Base-by-base conservation (phyloP, 2,888 invertebrate species). In the Erebia aethiops region DNA sequence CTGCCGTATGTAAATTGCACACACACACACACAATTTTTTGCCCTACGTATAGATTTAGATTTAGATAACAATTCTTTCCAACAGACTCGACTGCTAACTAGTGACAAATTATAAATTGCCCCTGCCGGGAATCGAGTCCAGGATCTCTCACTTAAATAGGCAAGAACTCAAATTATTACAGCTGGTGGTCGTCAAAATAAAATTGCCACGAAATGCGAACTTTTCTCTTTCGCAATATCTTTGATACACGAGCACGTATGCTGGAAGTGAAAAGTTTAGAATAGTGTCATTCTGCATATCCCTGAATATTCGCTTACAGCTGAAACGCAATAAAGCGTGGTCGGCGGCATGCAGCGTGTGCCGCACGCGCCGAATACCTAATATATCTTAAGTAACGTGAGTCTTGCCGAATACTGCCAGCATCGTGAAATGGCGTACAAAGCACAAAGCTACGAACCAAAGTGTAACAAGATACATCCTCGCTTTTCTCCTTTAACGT, bases 301-400 rank as follows among this genome's bases (percentile, higher is more conserved):
- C 70, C 72, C 71, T 72, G 67, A 71, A 75, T 76, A 75, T 75
- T 74, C 75, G 73, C 74, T 74, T 73, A 75, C 72, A 66, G 66
- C 73, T 65, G 71, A 64, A 70, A 73, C 66, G 76, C 75, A 76
- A 76, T 76, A 75, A 75, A 73, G 72, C 73, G 73, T 72, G 70
- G 70, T 71, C 46, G 60, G 61, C 61, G 54, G 16, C 54, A 18
- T 16, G 51, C 54, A 10, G 64, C 67, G 70, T 64, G 71, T 61
- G 73, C 72, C 63, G 73, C 72, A 69, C 75, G 78, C 71, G 63
- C 65, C 64, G 80, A 81, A 81, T 81, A 80, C 79, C 70, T 76
- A 80, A 81, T 80, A 76, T 75, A 68, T 70, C 74, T 77, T 78
- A 79, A 80, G 79, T 79, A 79, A 79, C 78, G 75, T 72, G 75